These are phyloP conservation scores for Machaerirhynchus nigripectus DNA, from an alignment of 2,113 vertebrate genomes.

Conservation along the genomic window DNA sequence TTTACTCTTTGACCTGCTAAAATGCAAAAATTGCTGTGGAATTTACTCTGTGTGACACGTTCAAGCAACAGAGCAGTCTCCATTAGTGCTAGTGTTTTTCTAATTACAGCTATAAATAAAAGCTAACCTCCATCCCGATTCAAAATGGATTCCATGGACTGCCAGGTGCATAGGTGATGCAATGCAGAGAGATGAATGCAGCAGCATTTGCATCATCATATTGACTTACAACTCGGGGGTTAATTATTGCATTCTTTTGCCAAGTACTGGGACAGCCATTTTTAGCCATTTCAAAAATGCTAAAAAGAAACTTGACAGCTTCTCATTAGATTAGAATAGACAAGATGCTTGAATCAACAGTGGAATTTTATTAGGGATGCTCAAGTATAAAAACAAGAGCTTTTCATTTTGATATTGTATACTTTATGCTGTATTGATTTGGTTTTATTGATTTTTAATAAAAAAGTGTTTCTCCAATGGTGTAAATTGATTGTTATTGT, in stretches of 20 bases:
- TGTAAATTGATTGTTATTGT: conserved; percentile 52
- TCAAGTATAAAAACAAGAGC: conserved; percentile 1
- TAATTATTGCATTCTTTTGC: conserved; percentile 38
- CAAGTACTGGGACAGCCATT: not conserved
- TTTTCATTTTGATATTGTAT: conserved; percentile 43
- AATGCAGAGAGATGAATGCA: not conserved
- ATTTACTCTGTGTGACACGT: not conserved
- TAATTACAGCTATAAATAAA: conserved; percentile 45
- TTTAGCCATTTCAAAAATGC: conserved; percentile 31
- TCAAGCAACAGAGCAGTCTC: not conserved
- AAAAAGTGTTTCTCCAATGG: conserved; percentile 56
- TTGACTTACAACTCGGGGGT: conserved; percentile 6
- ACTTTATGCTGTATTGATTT: conserved; percentile 20
- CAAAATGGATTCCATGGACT: not conserved
- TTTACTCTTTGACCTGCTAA: conserved; percentile 12
- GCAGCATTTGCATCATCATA: not conserved
- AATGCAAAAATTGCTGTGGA: conserved; percentile 32
- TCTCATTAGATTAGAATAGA: conserved; percentile 55
- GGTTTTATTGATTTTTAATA: conserved; percentile 62
- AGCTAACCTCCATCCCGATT: not conserved
- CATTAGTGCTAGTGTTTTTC: conserved; percentile 13
- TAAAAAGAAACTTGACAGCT: conserved; percentile 29
- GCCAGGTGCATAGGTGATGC: conserved; percentile 5
- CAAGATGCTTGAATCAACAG: not conserved
- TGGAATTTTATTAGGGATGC: conserved; percentile 20